Percentiles rank a stretch among this genome's conserved stretches.
Evolutionary conservation across 2,888 invertebrate species (phyloP).

Genomic region (Torymus aiolomorphi): DNA sequence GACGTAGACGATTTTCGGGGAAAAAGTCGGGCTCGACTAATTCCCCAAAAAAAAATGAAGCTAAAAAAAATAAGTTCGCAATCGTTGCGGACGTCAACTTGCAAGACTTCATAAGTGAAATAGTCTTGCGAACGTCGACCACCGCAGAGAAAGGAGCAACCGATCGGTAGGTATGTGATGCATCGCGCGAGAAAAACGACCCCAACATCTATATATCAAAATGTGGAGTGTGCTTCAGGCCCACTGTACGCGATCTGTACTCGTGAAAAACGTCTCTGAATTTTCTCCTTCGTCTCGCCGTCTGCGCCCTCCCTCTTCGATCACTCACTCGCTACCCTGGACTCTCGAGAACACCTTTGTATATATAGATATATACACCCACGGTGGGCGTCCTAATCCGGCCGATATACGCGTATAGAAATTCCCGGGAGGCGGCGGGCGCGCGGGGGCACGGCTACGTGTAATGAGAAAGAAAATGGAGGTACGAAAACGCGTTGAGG

Average conservation of each 20-base stretch:
- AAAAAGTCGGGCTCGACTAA: no score
- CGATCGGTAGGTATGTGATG: no score
- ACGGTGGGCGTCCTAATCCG: no score
- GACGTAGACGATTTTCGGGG: no score
- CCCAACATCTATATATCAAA: conserved; percentile 17
- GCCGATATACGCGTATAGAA: conserved; percentile 5
- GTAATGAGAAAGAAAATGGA: conserved; percentile 42
- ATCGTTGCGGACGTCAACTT: no score
- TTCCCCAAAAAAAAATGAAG: no score
- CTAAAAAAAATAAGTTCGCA: no score
- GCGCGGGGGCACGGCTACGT: neutral
- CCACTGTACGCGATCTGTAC: conserved; percentile 1
- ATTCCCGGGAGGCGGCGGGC: neutral
- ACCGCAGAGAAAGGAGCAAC: neutral
- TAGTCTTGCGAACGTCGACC: no score
- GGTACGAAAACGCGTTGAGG: conserved; percentile 13
- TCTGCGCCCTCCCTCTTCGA: neutral
- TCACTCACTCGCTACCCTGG: neutral
- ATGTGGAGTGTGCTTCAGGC: neutral
- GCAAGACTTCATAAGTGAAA: conserved; percentile 34
- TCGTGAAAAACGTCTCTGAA: conserved; percentile 41
- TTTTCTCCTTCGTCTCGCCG: conserved; percentile 11
- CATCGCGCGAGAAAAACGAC: conserved; percentile 26
- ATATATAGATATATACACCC: no score
- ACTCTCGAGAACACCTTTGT: no score